Evolutionary conservation across 53 echinoderm and acorn worm species (phyloP), one percentile per base, ranked within the genome.

Genomic region (Antedon mediterranea): DNA sequence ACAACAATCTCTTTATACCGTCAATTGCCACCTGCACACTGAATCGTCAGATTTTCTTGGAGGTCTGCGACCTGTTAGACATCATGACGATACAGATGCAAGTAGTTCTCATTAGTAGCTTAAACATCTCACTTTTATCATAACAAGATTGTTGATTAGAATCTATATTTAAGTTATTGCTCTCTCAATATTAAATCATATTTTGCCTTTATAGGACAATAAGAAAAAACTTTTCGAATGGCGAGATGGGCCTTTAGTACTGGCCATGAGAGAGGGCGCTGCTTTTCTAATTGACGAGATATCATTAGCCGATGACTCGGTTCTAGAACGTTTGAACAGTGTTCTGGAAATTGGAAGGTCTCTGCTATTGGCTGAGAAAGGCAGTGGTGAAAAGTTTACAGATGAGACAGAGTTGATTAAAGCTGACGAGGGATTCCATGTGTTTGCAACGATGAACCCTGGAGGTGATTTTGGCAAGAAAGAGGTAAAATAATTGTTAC

Each of bases 401-500:
- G 82, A 77, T 0, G 89, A 83, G 4, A 86, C 80, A 28, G 92
- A 97, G 33, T 72, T 80, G 44, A 88, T 91, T 23, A 86, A 81
- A 30, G 97, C 97, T 3, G 72, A 74, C 29, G 85, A 92, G 43
- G 72, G 81, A 14, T 92, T 97, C 80, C 83, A 85, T 76, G 91
- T 97, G 32, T 87, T 89, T 43, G 87, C 97, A 4, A 97, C 97
- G 13, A 97, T 97, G 97, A 97, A 97, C 34, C 97, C 97, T 0
- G 97, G 97, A 0, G 97, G 97, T 34, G 97, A 97, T 79, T 97
- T 87, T 81, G 97, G 97, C 78, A 97, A 97, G 78, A 97, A 97
- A 77, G 97, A 97, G 89, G 94, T 93, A 41, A 23, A 9, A 29
- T n/a, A 81, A 7, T 78, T 28, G n/a, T 28, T 29, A 8, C 41